These are phyloP conservation scores for Sebastes jordani DNA, from an alignment of 2,797 vertebrate genomes.

Conservation along the genomic window DNA sequence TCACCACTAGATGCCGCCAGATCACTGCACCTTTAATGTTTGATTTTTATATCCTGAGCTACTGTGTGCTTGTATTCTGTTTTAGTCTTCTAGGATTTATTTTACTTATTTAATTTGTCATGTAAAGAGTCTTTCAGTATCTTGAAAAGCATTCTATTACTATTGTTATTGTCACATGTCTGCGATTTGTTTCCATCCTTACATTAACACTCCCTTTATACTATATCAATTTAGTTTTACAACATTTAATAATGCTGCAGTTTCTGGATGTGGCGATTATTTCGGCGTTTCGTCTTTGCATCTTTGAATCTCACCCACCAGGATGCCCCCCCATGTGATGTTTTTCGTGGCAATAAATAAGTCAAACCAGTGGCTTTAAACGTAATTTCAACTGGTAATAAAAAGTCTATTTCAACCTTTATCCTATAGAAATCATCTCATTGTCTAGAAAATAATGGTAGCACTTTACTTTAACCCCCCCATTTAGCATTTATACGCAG, in stretches of 20 bases:
- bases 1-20: no score
- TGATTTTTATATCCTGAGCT: neutral
- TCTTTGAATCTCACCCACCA: neutral
- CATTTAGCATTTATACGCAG: neutral
- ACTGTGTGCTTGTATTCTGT: neutral
- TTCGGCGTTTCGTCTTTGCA: neutral
- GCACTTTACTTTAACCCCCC: neutral
- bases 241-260: neutral
- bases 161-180: neutral
- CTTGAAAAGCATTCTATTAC: fast-evolving
- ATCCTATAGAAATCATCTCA: neutral
- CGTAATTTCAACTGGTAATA: neutral
- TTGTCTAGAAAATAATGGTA: neutral
- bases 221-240: neutral
- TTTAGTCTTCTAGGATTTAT: neutral
- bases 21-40: no score
- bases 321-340: neutral
- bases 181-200: neutral
- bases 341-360: neutral
- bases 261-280: neutral
- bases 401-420: neutral
- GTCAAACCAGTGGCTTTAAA: neutral
- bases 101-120: neutral
- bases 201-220: neutral
- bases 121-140: neutral